phyloP scores from a whole-genome alignment of 2,797 vertebrate species.

The Lateolabrax maculatus region DNA sequence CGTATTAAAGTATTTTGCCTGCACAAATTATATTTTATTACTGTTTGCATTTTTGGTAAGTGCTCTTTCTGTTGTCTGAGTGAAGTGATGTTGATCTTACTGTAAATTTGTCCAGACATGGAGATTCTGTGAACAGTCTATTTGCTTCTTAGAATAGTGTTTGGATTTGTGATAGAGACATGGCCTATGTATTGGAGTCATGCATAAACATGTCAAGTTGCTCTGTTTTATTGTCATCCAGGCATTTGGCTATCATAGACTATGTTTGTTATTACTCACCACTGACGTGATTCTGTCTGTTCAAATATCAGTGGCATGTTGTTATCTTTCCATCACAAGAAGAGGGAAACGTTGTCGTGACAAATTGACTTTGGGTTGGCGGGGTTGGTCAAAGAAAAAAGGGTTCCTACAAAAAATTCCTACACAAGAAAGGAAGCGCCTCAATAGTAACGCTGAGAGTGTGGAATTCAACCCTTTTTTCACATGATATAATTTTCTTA shows the following conservation, averaged over 20 bases:
- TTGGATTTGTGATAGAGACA: background rate
- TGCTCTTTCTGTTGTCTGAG: background rate
- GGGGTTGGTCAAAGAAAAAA: too few relatives aligned
- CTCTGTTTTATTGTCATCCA: conserved; percentile 3
- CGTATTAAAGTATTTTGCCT: background rate
- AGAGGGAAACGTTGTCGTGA: background rate
- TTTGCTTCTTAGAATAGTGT: background rate
- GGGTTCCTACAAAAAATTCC: too few relatives aligned
- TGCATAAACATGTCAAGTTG: conserved; percentile 10
- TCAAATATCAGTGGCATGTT: background rate
- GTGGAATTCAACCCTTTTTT: too few relatives aligned
- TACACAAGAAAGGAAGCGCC: too few relatives aligned
- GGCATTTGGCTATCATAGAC: background rate
- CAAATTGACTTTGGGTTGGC: conserved; percentile 12
- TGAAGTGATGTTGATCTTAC: background rate
- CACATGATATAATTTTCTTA: too few relatives aligned
- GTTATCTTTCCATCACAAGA: background rate
- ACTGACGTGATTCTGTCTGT: background rate
- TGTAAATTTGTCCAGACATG: background rate
- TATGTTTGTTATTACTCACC: background rate
- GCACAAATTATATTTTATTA: too few relatives aligned
- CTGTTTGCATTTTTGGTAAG: background rate
- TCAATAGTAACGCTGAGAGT: too few relatives aligned
- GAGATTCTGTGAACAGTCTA: background rate
- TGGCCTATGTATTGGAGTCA: background rate